Conservation (phyloP, 2,797 vertebrate species). For the Mallotus villosus region DNA sequence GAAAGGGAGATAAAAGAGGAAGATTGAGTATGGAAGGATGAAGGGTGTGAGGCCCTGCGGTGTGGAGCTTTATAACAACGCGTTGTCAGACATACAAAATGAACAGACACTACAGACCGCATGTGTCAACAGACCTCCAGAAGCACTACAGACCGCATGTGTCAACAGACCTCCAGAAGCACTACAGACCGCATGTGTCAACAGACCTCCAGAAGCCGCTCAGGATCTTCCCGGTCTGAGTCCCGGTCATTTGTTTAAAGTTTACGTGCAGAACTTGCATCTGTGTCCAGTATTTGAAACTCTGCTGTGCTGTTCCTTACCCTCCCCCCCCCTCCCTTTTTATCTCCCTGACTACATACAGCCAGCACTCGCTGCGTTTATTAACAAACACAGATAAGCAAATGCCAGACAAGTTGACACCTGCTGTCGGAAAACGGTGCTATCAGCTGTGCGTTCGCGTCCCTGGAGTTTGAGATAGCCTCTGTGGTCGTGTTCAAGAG, state of each 20-base stretch:
- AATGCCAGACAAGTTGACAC: slow-evolving; percentile 5
- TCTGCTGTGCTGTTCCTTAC: background rate
- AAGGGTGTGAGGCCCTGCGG: too few species aligned
- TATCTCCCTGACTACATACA: background rate
- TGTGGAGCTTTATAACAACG: background rate
- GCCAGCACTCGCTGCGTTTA: background rate
- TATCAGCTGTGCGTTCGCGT: slow-evolving; percentile 2
- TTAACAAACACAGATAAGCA: slow-evolving; percentile 17
- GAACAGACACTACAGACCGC: background rate
- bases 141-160: background rate
- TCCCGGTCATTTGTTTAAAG: background rate
- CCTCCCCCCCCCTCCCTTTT: too few species aligned
- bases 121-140: background rate
- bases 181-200: background rate
- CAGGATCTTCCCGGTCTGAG: too few species aligned
- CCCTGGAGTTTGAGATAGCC: slow-evolving; percentile 11
- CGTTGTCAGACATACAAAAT: background rate
- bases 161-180: background rate
- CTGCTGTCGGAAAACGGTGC: slow-evolving; percentile 5
- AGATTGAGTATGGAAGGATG: background rate
- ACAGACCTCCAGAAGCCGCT: background rate
- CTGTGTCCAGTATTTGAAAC: background rate
- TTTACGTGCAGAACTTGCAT: background rate
- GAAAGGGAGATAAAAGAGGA: background rate
- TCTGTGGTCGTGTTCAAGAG: background rate